Evolutionary conservation across 2,888 invertebrate genomes (phyloP), one percentile per base, ranked within the genome.

Genomic region (Drosophila mercatorum): DNA sequence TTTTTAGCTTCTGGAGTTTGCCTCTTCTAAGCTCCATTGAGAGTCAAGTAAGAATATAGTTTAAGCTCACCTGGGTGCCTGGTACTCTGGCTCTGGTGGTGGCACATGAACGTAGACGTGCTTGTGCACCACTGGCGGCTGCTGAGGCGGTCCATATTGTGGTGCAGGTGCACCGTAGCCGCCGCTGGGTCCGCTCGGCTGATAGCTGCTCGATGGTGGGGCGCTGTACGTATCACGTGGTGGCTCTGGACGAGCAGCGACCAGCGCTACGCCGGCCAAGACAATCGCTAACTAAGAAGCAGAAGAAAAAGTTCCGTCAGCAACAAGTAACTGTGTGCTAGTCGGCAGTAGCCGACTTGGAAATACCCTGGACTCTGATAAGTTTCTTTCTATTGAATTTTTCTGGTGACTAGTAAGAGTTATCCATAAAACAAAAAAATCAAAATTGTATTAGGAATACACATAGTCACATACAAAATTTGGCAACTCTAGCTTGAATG

Each of bases 31-130:
- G 31, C 31, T 34, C 31, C 7, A 5, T 34, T 34, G 7, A 5
- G 17, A 17, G 10, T 10, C 4, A 43, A 10, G 7, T 14, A 14
- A 46, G 12, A 26, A 3, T n/a, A 55, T 40, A 5, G 2, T 7
- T n/a, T 1, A 57, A 2, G 2, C 2, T 91, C 92, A 95, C 91
- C 94, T 95, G 26, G 96, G 95, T 26, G 95, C 94, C 43, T 95
- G 95, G 90, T 95, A 94, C 89, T 97, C 97, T 38, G 96, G 96
- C 92, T 97, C 97, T 88, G 97, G 97, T 65, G 97, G 97, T 56
- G 97, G 97, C 22, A 97, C 97, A 92, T 97, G 97, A 22, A 97
- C 97, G 93, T 97, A 97, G 14, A 97, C 97, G 92, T 97, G 97
- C 91, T 97, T 97, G 93, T 97, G 97, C 59, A 97, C 95, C 46